These are phyloP conservation scores for Neotoma lepida DNA, from an alignment of 2,113 vertebrate genomes.

Conservation along the genomic window DNA sequence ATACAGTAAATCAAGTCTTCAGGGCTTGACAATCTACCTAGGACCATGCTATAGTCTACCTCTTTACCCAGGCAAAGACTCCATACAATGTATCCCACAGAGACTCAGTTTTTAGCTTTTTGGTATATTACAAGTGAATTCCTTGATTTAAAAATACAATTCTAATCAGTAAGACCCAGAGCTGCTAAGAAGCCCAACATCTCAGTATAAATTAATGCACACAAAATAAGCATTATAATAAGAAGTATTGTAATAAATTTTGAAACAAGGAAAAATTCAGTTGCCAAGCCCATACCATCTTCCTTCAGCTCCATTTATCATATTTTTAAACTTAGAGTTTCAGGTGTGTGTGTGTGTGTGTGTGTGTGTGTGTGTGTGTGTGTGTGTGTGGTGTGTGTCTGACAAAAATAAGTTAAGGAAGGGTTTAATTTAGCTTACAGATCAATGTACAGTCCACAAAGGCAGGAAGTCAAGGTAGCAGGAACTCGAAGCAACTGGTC, in stretches of 20 bases:
- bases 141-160: conserved; percentile 30
- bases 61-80: neutral
- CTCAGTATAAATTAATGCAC: neutral
- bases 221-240: neutral
- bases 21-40: neutral
- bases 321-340: neutral
- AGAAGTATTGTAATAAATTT: neutral
- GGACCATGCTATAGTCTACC: neutral
- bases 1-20: neutral
- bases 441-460: neutral
- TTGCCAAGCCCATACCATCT: neutral
- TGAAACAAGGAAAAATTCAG: neutral
- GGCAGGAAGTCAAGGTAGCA: neutral
- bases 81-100: neutral
- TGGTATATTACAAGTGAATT: conserved; percentile 40
- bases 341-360: neutral
- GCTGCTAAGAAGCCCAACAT: neutral
- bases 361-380: neutral
- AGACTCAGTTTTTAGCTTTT: neutral
- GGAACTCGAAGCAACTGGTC: neutral
- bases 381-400: neutral
- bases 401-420: neutral
- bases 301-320: neutral
- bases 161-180: conserved; percentile 14
- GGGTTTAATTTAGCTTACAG: neutral